A percentile compares a stretch with the other conserved stretches of the same genome.
Evolutionary conservation across 2,888 invertebrate species (phyloP).

Genomic region (Trichopoda pennipes): DNA sequence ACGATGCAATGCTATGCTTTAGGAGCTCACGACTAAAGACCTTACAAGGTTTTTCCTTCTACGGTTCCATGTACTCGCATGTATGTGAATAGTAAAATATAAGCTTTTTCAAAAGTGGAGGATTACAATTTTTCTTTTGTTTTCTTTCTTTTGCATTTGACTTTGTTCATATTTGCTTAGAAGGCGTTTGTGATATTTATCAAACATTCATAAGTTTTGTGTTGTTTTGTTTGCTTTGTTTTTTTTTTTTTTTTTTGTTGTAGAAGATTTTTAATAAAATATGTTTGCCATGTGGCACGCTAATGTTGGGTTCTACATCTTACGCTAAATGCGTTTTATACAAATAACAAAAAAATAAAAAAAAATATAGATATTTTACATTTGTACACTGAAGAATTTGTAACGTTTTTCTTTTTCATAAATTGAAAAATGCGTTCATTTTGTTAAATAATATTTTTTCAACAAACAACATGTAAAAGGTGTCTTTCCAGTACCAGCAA

Average conservation of each 20-base stretch:
- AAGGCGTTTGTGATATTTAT: conserved; percentile 67
- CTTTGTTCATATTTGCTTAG: conserved; percentile 61
- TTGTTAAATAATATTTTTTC: conserved; percentile 48
- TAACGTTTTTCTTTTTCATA: conserved; percentile 12
- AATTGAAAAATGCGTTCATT: conserved; percentile 66
- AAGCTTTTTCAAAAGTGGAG: conserved; percentile 16
- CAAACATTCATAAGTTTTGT: conserved; percentile 44
- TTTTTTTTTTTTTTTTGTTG: too few relatives aligned
- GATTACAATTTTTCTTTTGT: conserved; percentile 13
- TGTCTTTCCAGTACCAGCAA: conserved; percentile 42
- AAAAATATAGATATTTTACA: conserved; percentile 38
- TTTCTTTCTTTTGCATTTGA: conserved; percentile 10
- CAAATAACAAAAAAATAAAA: too few relatives aligned
- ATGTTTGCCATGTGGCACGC: conserved; percentile 30
- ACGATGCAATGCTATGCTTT: not conserved
- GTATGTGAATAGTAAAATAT: not conserved
- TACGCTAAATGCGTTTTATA: conserved; percentile 20
- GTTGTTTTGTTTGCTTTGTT: too few relatives aligned
- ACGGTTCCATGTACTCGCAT: not conserved
- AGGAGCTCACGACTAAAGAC: conserved; percentile 1
- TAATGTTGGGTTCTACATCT: conserved; percentile 38
- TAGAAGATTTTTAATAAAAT: conserved; percentile 32
- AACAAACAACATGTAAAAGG: conserved; percentile 64
- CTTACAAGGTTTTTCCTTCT: not conserved
- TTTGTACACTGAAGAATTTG: conserved; percentile 7